Evolutionary conservation across 1,140 invertebrate genomes (phyloP).

Genomic region (Pissodes strobi): DNA sequence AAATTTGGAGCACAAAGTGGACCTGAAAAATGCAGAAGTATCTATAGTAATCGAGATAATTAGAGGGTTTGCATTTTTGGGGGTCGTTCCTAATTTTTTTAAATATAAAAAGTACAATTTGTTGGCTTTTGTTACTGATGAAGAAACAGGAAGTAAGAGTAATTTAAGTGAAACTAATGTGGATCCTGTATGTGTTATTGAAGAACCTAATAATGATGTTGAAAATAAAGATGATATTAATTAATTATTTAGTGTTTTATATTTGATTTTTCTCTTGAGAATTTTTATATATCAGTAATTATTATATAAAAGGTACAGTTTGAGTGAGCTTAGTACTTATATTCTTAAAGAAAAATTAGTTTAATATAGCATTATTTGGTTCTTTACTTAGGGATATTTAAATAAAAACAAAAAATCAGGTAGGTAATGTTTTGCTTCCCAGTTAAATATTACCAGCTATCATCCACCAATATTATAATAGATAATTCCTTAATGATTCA

Average conservation of each 20-base stretch:
- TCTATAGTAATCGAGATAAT: constrained; percentile 80
- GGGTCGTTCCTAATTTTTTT: constrained; percentile 69
- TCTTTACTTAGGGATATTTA: too few relatives aligned
- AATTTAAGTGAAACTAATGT: constrained; percentile 1
- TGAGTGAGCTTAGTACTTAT: too few relatives aligned
- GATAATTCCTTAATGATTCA: too few relatives aligned
- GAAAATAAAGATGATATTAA: not conserved
- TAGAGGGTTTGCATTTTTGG: constrained; percentile 67
- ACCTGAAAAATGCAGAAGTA: constrained; percentile 76
- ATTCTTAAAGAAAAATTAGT: too few relatives aligned
- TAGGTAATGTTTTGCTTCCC: too few relatives aligned
- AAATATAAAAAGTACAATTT: constrained; percentile 74
- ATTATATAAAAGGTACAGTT: too few relatives aligned
- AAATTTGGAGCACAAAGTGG: constrained; percentile 72
- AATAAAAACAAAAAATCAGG: too few relatives aligned
- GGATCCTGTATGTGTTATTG: too few relatives aligned
- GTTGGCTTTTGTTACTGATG: constrained; percentile 42
- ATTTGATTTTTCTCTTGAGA: not conserved
- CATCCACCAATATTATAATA: too few relatives aligned
- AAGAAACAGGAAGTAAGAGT: not conserved
- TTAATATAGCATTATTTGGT: too few relatives aligned
- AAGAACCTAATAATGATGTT: constrained; percentile 2
- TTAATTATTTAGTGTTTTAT: not conserved
- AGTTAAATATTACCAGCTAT: too few relatives aligned
- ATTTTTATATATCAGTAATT: too few relatives aligned